Percentiles rank a stretch among this genome's conserved stretches.
Evolutionary conservation across 2,888 invertebrate genomes (phyloP).

Genomic region (Lucinisca nassula): DNA sequence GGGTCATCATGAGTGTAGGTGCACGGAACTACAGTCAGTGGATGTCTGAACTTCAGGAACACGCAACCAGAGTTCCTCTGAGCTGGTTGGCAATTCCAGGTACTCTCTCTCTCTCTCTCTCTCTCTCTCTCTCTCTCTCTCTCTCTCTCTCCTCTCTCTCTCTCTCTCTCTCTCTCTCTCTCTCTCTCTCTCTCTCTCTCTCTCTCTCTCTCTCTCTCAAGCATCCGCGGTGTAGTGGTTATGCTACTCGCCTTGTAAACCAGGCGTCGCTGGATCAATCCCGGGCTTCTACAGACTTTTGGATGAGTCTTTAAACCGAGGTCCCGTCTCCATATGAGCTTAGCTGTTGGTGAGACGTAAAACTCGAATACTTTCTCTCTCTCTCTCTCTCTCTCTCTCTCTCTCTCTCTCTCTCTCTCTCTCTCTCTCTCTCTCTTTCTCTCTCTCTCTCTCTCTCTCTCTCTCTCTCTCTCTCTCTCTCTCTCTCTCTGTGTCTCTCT

Average conservation of each 20-base stretch:
- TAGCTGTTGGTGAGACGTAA: too few species aligned
- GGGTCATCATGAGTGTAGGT: too few species aligned
- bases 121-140: neutral
- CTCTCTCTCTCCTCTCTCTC: neutral
- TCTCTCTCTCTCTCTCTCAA: too few species aligned
- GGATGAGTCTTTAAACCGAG: too few species aligned
- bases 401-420: neutral
- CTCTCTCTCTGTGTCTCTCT: conserved; percentile 24
- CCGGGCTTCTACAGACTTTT: too few species aligned
- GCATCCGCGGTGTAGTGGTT: too few species aligned
- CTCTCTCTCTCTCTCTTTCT: conserved; percentile 5
- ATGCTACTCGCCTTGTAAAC: too few species aligned
- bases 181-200: too few species aligned
- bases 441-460: conserved; percentile 20
- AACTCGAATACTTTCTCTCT: neutral
- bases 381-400: neutral
- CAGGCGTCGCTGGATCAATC: too few species aligned
- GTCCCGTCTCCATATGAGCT: too few species aligned
- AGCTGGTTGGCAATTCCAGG: conserved; percentile 69
- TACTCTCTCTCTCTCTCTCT: neutral
- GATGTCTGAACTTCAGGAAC: conserved; percentile 55
- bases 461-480: conserved; percentile 25
- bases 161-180: neutral
- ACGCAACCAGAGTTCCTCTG: conserved; percentile 53
- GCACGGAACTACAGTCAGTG: conserved; percentile 37